phyloP scores from a whole-genome alignment of 1,140 invertebrate species.

The Antheraea mylitta region DNA sequence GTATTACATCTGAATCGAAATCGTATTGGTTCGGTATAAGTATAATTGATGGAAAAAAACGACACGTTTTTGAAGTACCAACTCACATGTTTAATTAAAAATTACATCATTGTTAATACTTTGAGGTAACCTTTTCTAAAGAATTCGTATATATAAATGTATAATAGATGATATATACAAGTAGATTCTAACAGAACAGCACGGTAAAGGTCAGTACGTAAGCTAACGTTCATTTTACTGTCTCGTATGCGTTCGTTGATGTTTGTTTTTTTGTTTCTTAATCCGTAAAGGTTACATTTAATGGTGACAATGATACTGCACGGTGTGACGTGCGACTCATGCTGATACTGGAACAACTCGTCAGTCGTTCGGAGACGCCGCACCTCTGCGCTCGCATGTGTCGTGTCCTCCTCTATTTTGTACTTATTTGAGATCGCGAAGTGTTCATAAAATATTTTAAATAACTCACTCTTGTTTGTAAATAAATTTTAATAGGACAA shows the following conservation, averaged over 20 bases:
- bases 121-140: no score
- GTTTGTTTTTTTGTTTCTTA: slow-evolving; percentile 2
- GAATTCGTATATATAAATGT: no score
- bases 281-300: slow-evolving; percentile 1
- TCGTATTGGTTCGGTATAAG: no score
- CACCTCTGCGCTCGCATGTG: slow-evolving; percentile 38
- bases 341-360: slow-evolving; percentile 38
- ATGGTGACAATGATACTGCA: slow-evolving; percentile 5
- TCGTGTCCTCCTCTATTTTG: slow-evolving; percentile 5
- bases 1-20: no score
- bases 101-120: no score
- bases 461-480: neutral
- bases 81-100: no score
- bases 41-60: no score
- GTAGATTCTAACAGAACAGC: no score
- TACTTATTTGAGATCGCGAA: slow-evolving; percentile 2
- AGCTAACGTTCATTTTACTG: neutral
- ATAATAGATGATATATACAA: no score
- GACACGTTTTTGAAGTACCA: no score
- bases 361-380: slow-evolving; percentile 43
- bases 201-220: neutral
- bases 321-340: slow-evolving; percentile 28
- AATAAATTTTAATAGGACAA: neutral
- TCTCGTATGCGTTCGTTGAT: slow-evolving; percentile 1
- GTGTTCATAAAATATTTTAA: neutral